Evolutionary conservation across 2,113 vertebrate species (phyloP).

Genomic region (Kryptolebias marmoratus): DNA sequence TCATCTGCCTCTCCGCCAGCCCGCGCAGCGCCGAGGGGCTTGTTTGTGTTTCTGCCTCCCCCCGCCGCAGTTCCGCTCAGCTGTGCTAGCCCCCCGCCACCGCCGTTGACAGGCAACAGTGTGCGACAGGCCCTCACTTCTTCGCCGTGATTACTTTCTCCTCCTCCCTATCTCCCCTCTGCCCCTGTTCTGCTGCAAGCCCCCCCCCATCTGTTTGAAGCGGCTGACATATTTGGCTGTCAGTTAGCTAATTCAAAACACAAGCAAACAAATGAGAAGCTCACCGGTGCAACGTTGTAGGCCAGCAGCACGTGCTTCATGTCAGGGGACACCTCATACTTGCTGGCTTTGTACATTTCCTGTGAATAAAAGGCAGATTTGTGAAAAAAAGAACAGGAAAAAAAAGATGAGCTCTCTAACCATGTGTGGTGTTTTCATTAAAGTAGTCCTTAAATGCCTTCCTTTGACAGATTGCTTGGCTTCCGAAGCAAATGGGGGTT

Average conservation of each 20-base stretch:
- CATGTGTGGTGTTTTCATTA: slow-evolving; percentile 67
- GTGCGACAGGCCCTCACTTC: slow-evolving; percentile 61
- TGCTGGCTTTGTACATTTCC: slow-evolving; percentile 92
- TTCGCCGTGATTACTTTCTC: slow-evolving; percentile 62
- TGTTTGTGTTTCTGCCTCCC: slow-evolving; percentile 53
- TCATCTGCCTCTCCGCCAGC: slow-evolving; percentile 13
- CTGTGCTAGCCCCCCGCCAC: slow-evolving; percentile 41
- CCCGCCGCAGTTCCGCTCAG: slow-evolving; percentile 48
- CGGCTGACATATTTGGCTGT: slow-evolving; percentile 67
- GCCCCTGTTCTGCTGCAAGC: not conserved
- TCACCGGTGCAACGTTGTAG: slow-evolving; percentile 91
- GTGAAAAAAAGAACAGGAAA: not conserved
- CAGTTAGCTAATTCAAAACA: slow-evolving; percentile 64
- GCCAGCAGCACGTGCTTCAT: slow-evolving; percentile 92
- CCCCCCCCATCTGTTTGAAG: slow-evolving; percentile 3
- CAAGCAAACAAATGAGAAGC: slow-evolving; percentile 71
- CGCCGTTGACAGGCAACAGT: slow-evolving; percentile 43
- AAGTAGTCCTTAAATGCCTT: slow-evolving; percentile 58
- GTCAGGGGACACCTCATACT: slow-evolving; percentile 94
- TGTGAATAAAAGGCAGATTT: slow-evolving; percentile 55
- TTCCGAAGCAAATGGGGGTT: slow-evolving; percentile 42
- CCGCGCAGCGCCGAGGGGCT: slow-evolving; percentile 14
- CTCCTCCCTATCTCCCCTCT: not conserved
- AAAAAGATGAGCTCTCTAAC: slow-evolving; percentile 55
- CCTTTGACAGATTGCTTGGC: slow-evolving; percentile 65